Base-by-base conservation (phyloP, 2,797 vertebrate genomes). In the Bryconaethiops microstoma region DNA sequence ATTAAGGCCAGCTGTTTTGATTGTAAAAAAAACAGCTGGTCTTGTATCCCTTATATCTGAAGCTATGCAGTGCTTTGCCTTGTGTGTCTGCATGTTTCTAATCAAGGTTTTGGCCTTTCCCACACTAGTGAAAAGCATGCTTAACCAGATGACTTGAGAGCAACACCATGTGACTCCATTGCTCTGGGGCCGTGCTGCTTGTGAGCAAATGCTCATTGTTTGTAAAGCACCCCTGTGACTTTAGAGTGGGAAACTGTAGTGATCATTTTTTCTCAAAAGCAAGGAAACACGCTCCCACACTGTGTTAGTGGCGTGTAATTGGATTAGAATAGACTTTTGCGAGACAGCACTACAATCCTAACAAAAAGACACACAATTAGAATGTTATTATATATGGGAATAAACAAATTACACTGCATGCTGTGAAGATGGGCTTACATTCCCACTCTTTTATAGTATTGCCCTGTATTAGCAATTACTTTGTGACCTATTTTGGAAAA, bases 131-230 rank as follows among this genome's bases (percentile, higher is more conserved):
- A 52, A 50, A 55, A 40, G 25, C 10, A 9, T 64, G 21, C 29
- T 71, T 57, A 71, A 81, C 70, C 67, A 76, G 74, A 63, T 65
- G 60, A 73, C 50, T 59, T 59, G 59, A 59, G 52, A 29, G 21
- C 39, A 40, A 40, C 50, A 52, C 9, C 79, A 76, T 76, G 73
- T 81, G 79, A 81, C 65, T 29, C n/a, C 54, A 35, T 39, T 60
- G 62, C 63, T 75, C 55, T 75, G 72, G 52, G 59, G n/a, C 39
- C 7, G 14, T 50, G 45, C 42, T 25, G 68, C 74, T 52, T 48
- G 23, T 62, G n/a, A 63, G 23, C 54, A 42, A n/a, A 45, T 16
- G 23, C 25, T 73, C 29, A 5, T 19, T 59, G 19, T 48, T 29
- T 29, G 21, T 29, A 70, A 50, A 52, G 7, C 21, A 70, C 21